Evolutionary conservation across 2,797 vertebrate species (phyloP), one percentile per base, ranked within the genome.

Genomic region (Periophthalmus magnuspinnatus): DNA sequence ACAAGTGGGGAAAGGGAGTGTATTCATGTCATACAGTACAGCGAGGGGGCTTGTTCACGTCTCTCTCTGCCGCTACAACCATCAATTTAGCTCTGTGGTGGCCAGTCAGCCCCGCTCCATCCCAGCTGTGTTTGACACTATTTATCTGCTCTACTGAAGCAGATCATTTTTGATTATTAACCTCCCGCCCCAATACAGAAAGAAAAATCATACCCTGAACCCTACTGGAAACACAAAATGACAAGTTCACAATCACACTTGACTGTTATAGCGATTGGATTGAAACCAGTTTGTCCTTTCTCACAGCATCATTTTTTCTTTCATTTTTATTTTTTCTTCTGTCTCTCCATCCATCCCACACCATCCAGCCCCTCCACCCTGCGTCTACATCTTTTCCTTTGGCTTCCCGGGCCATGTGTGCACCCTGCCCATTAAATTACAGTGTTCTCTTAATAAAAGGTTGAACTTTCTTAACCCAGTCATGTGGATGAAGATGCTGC

Each of bases 341-440:
- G 78, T 82, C 78, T 72, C 80, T 84, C 85, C 79, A 75, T 77
- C 81, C 80, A 68, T 76, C 85, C 85, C 83, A 71, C 81, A 59
- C 74, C 75, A 41, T 54, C 71, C 17, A 22, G 73, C 19, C 72
- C 67, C 28, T 1, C 68, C 76, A 69, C 77, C 81, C 81, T 81
- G 70, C 71, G 71, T 86, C 84, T 81, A 56, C 73, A 62, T 86
- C 82, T 76, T 78, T 77, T 36, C 19, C 65, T 74, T 65, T 33
- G 14, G 71, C 75, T 78, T 87, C 80, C 76, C 60, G 36, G 84
- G 68, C 86, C 84, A 87, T 90, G 83, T 90, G 84, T 81, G 85
- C 86, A 92, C 90, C 91, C 93, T 92, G 91, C 95, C 94, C 93
- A 92, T 94, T 95, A 95, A 95, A 95, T 95, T 93, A 94, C 91